These are phyloP conservation scores for Celastrina argiolus DNA, from an alignment of 2,888 invertebrate species.

Conservation along the genomic window DNA sequence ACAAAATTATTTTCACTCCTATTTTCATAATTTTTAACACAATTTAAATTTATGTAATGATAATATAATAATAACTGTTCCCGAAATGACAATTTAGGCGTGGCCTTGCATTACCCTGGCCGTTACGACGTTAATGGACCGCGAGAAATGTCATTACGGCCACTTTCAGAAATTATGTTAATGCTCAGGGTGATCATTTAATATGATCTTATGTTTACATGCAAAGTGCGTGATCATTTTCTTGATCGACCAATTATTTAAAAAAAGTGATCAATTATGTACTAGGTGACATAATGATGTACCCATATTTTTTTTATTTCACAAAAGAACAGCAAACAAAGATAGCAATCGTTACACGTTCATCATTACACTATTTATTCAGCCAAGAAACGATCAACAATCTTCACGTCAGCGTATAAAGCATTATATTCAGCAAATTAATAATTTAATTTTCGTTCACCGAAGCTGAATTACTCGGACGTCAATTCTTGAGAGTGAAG, in stretches of 20 bases:
- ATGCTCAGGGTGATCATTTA: conserved; percentile 1
- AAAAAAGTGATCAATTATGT: too few species aligned
- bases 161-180: conserved; percentile 42
- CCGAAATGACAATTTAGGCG: conserved; percentile 5
- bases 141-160: conserved; percentile 48
- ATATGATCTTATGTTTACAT: not conserved
- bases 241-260: too few species aligned
- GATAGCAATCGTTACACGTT: too few species aligned
- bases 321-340: too few species aligned
- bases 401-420: too few species aligned
- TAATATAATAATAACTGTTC: conserved; percentile 1
- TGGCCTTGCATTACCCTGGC: conserved; percentile 6
- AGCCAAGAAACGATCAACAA: too few species aligned
- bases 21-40: not conserved
- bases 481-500: conserved; percentile 6
- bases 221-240: too few species aligned
- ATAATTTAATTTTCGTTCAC: not conserved
- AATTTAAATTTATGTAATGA: conserved; percentile 6
- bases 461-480: not conserved
- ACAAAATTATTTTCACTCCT: not conserved
- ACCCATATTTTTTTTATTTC: too few species aligned
- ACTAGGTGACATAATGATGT: too few species aligned
- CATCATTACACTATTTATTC: too few species aligned
- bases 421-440: not conserved
- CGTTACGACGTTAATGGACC: conserved; percentile 47